These are phyloP conservation scores for Drosophila parthenogenetica DNA, from an alignment of 2,888 invertebrate genomes.

Conservation along the genomic window DNA sequence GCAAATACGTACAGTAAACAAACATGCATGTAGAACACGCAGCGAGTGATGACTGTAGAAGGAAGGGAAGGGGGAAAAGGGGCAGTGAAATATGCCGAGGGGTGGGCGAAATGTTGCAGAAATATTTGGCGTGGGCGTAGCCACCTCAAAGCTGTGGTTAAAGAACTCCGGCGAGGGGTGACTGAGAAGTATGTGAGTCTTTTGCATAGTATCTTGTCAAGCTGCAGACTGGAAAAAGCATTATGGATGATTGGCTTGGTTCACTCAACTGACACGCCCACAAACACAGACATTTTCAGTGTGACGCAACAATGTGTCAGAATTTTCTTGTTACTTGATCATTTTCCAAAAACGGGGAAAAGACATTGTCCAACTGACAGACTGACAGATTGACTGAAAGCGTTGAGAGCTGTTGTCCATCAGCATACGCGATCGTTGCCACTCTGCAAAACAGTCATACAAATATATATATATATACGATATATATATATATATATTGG, in stretches of 20 bases:
- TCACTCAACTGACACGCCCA: constrained; percentile 62
- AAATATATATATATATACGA: constrained; percentile 13
- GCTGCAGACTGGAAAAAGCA: constrained; percentile 48
- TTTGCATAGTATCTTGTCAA: constrained; percentile 10
- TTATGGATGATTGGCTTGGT: constrained; percentile 71
- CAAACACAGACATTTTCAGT: constrained; percentile 3
- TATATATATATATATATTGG: constrained; percentile 21
- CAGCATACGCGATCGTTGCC: constrained; percentile 48
- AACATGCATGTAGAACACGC: constrained; percentile 1
- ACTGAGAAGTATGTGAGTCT: constrained; percentile 7
- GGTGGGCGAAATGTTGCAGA: constrained; percentile 17
- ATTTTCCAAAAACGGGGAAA: constrained; percentile 51
- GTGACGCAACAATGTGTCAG: constrained; percentile 57
- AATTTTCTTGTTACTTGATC: constrained; percentile 40
- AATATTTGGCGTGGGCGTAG: constrained; percentile 22
- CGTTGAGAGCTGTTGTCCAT: constrained; percentile 72
- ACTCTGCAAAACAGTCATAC: constrained; percentile 25
- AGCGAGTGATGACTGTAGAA: background rate
- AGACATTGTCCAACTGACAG: constrained; percentile 51
- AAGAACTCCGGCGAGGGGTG: constrained; percentile 22
- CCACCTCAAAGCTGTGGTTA: constrained; percentile 16
- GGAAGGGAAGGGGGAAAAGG: background rate
- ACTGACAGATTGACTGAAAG: constrained; percentile 72
- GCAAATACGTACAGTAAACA: constrained; percentile 11
- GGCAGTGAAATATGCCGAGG: constrained; percentile 5